Conservation (phyloP, 2,797 vertebrate species). For the Arrhamphus sclerolepis region DNA sequence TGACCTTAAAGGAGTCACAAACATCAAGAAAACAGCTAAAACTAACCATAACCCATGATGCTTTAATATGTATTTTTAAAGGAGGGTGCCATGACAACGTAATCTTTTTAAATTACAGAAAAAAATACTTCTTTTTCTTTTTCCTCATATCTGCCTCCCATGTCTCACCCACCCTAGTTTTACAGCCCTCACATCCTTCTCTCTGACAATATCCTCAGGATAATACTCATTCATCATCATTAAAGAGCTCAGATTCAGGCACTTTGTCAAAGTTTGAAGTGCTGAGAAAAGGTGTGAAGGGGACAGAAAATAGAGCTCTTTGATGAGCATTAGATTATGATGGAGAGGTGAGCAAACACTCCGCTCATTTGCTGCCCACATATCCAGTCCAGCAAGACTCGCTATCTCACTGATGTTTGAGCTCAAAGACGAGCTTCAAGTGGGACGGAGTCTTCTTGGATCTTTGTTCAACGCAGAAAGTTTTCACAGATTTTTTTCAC, state of each 20-base stretch:
- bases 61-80: conserved; percentile 29
- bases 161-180: conserved; percentile 27
- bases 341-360: conserved; percentile 63
- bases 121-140: conserved; percentile 39
- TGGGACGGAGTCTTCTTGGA: conserved; percentile 48
- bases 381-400: conserved; percentile 35
- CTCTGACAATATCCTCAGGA: conserved; percentile 60
- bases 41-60: not conserved
- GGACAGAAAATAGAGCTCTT: conserved; percentile 58
- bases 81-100: conserved; percentile 33
- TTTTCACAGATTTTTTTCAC: conserved; percentile 16
- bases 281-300: conserved; percentile 51
- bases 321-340: conserved; percentile 67
- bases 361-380: conserved; percentile 44
- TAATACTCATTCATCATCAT: conserved; percentile 69
- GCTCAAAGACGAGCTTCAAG: conserved; percentile 58
- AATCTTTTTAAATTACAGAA: conserved; percentile 36
- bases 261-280: conserved; percentile 63
- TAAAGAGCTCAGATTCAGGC: conserved; percentile 44
- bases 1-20: too few relatives aligned
- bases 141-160: conserved; percentile 14
- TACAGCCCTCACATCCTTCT: conserved; percentile 25
- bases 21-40: conserved; percentile 21
- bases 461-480: conserved; percentile 38
- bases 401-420: conserved; percentile 33